Evolutionary conservation across 2,113 vertebrate species (phyloP).

Genomic region (Oenanthe oenanthe): DNA sequence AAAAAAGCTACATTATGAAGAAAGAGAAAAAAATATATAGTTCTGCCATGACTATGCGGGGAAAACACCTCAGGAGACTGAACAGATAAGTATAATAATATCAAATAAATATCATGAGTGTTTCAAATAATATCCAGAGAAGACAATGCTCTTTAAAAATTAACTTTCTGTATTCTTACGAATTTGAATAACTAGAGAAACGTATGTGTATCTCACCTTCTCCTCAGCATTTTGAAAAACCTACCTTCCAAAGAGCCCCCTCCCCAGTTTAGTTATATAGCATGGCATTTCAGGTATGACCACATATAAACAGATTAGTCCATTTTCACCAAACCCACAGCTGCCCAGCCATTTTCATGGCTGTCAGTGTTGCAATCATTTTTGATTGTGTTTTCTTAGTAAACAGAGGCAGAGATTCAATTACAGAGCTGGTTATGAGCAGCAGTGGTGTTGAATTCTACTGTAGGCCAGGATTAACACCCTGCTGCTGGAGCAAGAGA

Average conservation of each 20-base stretch:
- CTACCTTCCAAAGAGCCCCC: fast-evolving
- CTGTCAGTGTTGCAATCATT: neutral
- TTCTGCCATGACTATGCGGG: neutral
- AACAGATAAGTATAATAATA: neutral
- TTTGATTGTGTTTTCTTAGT: neutral
- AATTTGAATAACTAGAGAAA: neutral
- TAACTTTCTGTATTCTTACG: neutral
- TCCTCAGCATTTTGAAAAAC: neutral
- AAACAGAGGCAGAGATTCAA: neutral
- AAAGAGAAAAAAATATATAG: neutral
- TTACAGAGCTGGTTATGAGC: neutral
- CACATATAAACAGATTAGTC: neutral
- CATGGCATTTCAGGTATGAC: fast-evolving
- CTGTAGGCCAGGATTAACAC: neutral
- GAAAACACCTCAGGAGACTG: neutral
- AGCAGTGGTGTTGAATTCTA: neutral
- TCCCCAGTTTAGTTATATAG: neutral
- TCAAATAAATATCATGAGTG: neutral
- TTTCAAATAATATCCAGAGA: neutral
- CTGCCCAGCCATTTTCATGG: neutral
- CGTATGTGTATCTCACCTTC: neutral
- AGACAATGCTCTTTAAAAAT: neutral
- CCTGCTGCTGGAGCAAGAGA: neutral
- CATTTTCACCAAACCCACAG: neutral
- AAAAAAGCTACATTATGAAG: neutral